Conservation (phyloP, 2,797 vertebrate species). For the Phalanger gymnotis region DNA sequence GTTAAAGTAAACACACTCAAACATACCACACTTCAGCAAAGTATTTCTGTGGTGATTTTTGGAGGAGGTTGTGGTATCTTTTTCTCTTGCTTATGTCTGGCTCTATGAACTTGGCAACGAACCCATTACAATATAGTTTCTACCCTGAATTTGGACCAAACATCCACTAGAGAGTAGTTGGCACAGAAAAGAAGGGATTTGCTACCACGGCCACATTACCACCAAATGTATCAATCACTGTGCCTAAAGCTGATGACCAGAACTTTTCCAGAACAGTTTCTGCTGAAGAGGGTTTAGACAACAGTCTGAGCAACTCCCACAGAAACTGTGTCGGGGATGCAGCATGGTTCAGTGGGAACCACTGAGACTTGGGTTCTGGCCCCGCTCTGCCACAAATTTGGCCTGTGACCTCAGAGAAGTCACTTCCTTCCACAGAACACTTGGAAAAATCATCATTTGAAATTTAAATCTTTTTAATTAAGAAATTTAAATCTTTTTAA, state of each 20-base stretch:
- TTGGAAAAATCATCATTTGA: not conserved
- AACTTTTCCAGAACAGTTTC: conserved; percentile 1
- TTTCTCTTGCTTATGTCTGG: not conserved
- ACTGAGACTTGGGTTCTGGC: too few relatives aligned
- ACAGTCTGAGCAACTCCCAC: not conserved
- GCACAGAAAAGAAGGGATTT: conserved; percentile 28
- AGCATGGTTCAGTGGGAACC: too few relatives aligned
- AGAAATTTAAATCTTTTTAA: not conserved
- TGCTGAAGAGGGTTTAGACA: conserved; percentile 1
- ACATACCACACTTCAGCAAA: not conserved
- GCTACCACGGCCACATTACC: not conserved
- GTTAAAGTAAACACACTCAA: not conserved
- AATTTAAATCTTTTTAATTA: too few relatives aligned
- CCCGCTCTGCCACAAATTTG: too few relatives aligned
- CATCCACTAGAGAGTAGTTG: not conserved
- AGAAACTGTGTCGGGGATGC: too few relatives aligned
- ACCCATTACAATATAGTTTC: not conserved
- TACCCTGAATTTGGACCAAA: conserved; percentile 38
- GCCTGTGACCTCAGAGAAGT: not conserved
- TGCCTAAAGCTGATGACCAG: not conserved
- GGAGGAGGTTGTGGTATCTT: not conserved
- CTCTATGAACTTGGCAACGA: not conserved
- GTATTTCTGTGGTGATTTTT: not conserved
- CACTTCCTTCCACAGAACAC: too few relatives aligned
- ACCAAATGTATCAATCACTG: not conserved